Evolutionary conservation across 2,797 vertebrate species (phyloP).

Genomic region (Acanthurus leucopareius): DNA sequence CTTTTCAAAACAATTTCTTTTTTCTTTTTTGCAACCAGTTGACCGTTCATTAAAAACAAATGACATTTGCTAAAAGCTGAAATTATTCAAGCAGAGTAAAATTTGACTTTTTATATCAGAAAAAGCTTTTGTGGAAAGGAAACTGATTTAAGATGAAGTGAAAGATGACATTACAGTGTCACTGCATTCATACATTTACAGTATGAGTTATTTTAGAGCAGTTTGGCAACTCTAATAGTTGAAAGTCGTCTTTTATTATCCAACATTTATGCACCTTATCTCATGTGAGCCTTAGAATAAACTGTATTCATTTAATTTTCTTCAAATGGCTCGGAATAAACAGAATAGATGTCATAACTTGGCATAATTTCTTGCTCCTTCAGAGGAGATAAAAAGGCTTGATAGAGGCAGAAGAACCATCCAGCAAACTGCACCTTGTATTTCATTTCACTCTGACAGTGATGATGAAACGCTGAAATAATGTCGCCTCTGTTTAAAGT

Average conservation of each 20-base stretch:
- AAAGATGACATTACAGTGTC: slow-evolving; percentile 12
- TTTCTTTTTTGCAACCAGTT: slow-evolving; percentile 15
- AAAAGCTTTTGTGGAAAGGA: background rate
- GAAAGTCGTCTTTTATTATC: slow-evolving; percentile 8
- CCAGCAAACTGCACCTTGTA: slow-evolving; percentile 48
- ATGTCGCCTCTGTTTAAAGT: slow-evolving; percentile 62
- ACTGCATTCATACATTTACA: background rate
- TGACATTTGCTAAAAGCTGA: background rate
- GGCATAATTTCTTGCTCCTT: slow-evolving; percentile 32
- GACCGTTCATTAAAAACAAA: slow-evolving; percentile 32
- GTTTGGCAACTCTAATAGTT: background rate
- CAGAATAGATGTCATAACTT: slow-evolving; percentile 31
- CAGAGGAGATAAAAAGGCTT: slow-evolving; percentile 38
- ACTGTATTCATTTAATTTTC: slow-evolving; percentile 12
- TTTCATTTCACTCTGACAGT: slow-evolving; percentile 66
- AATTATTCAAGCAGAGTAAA: slow-evolving; percentile 16
- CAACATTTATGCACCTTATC: slow-evolving; percentile 13
- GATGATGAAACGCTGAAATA: slow-evolving; percentile 67
- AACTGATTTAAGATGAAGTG: background rate
- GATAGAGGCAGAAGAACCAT: slow-evolving; percentile 50
- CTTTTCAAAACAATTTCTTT: slow-evolving; percentile 22
- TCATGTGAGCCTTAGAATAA: slow-evolving; percentile 40
- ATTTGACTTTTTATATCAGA: slow-evolving; percentile 8
- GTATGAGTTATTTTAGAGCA: slow-evolving; percentile 10
- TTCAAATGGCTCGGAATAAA: slow-evolving; percentile 30